These are phyloP conservation scores for Eristalinus sepulchralis DNA, from an alignment of 2,888 invertebrate genomes.

Conservation along the genomic window DNA sequence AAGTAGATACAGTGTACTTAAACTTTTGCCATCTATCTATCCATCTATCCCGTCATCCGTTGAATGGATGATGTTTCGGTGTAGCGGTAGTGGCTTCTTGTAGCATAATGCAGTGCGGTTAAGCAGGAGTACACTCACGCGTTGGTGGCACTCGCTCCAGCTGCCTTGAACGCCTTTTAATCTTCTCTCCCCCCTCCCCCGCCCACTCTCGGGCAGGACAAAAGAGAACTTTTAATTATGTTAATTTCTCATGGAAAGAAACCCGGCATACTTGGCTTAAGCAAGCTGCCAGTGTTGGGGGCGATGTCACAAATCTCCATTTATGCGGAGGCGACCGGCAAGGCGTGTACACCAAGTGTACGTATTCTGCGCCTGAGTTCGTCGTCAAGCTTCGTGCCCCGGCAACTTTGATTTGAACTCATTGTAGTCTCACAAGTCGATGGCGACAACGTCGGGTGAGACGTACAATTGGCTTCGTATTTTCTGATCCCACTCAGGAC, in stretches of 20 bases:
- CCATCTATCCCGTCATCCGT: constrained; percentile 4
- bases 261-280: constrained; percentile 41
- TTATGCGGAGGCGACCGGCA: constrained; percentile 4
- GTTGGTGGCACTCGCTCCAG: neutral
- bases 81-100: neutral
- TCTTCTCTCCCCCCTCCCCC: neutral
- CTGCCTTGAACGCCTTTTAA: neutral
- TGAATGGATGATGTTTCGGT: constrained; percentile 1
- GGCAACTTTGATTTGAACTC: constrained; percentile 55
- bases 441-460: neutral
- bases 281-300: neutral
- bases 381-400: neutral
- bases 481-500: constrained; percentile 21
- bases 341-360: constrained; percentile 14
- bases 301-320: constrained; percentile 36
- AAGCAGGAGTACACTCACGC: neutral
- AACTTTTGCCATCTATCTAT: constrained; percentile 28
- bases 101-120: constrained; percentile 1
- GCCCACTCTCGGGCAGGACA: constrained; percentile 19
- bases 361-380: neutral
- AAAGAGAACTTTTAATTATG: constrained; percentile 64
- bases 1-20: constrained; percentile 24
- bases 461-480: constrained; percentile 53
- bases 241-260: constrained; percentile 65
- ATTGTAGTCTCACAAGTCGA: constrained; percentile 24